Evolutionary conservation across 2,888 invertebrate genomes (phyloP).

Genomic region (Platycnemis pennipes): DNA sequence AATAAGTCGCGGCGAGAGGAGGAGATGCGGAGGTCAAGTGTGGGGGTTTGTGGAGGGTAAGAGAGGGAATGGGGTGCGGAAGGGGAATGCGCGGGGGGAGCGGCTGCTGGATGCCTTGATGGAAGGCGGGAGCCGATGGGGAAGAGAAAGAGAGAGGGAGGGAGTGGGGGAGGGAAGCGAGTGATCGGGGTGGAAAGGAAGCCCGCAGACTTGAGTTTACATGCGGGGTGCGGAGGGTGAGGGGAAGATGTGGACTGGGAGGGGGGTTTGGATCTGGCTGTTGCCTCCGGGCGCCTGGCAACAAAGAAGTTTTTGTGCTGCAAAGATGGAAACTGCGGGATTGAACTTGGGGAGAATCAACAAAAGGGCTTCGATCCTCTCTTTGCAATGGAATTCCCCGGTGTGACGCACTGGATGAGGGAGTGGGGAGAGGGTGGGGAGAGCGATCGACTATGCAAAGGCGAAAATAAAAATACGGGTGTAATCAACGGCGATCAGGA

Average conservation of each 20-base stretch:
- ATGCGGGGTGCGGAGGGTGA: not conserved
- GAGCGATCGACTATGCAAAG: not conserved
- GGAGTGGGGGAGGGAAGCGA: not conserved
- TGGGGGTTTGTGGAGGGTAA: not conserved
- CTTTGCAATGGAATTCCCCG: constrained; percentile 23
- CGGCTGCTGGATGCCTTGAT: too few species aligned
- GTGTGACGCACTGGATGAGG: constrained; percentile 24
- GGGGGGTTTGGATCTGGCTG: not conserved
- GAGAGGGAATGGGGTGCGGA: not conserved
- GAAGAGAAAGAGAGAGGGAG: too few species aligned
- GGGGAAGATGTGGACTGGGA: not conserved
- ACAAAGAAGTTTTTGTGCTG: constrained; percentile 47
- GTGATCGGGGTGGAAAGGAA: not conserved
- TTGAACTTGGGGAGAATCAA: constrained; percentile 50
- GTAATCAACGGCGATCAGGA: not conserved
- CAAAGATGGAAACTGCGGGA: constrained; percentile 10
- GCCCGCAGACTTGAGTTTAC: not conserved
- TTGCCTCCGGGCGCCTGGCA: constrained; percentile 56
- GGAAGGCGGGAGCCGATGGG: too few species aligned
- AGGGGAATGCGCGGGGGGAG: too few species aligned
- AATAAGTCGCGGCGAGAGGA: too few species aligned
- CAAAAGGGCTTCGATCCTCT: not conserved
- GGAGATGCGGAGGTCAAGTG: too few species aligned
- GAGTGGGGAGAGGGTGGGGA: not conserved
- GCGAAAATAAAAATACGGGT: not conserved